A percentile compares a stretch with the other conserved stretches of the same genome.
Conservation (phyloP, 2,797 vertebrate species). For the Gymnodraco acuticeps region DNA sequence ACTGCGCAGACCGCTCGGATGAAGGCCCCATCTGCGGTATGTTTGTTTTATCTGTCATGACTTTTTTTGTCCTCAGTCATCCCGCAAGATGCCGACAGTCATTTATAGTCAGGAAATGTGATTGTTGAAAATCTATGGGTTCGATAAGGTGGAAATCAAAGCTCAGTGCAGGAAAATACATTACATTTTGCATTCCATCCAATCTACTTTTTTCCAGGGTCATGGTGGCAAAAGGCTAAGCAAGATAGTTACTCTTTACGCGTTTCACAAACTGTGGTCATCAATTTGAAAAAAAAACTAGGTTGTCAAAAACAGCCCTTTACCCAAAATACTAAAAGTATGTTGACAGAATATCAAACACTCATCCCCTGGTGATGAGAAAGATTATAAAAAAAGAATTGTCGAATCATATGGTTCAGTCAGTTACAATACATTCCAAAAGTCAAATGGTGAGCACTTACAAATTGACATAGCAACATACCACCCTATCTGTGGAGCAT, state of each 20-base stretch:
- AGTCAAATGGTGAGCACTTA: not conserved
- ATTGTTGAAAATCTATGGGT: slow-evolving; percentile 7
- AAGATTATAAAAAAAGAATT: not conserved
- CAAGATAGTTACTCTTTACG: not conserved
- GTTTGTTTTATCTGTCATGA: not conserved
- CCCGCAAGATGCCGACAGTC: not conserved
- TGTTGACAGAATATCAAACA: not conserved
- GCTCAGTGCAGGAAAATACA: not conserved
- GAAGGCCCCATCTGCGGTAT: slow-evolving; percentile 96
- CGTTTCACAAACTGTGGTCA: not conserved
- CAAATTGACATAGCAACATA: not conserved
- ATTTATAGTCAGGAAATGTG: not conserved
- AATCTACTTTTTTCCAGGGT: not conserved
- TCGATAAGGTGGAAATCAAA: slow-evolving; percentile 13
- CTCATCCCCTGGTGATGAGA: not conserved
- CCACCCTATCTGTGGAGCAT: not conserved
- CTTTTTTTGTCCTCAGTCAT: not conserved
- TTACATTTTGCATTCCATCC: not conserved
- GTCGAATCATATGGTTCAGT: not conserved
- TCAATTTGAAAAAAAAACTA: not conserved
- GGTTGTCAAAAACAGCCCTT: not conserved
- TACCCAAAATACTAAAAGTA: not conserved
- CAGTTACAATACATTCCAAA: not conserved
- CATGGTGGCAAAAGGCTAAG: not conserved
- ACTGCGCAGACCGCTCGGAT: slow-evolving; percentile 96